Evolutionary conservation across 2,797 vertebrate species (phyloP).

Genomic region (Salmo trutta): DNA sequence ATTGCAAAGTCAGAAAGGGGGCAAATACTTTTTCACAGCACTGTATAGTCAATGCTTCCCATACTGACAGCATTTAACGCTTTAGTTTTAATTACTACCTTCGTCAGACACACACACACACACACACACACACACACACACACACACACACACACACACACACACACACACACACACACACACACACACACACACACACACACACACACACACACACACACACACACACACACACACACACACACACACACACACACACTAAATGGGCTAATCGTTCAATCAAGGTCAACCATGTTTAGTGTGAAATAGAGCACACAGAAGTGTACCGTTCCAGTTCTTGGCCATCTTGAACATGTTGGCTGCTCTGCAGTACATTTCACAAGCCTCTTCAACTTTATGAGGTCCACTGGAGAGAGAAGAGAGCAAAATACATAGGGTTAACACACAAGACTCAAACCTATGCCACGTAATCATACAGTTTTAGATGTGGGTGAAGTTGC

Average conservation of each 20-base stretch:
- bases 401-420: slow-evolving; percentile 80
- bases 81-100: background rate
- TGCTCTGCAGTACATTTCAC: slow-evolving; percentile 98
- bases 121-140: too few relatives aligned
- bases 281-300: background rate
- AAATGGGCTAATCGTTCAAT: background rate
- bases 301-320: slow-evolving; percentile 33
- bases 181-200: too few relatives aligned
- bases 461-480: background rate
- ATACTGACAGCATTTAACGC: background rate
- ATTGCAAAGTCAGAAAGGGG: too few relatives aligned
- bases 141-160: too few relatives aligned
- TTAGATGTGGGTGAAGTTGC: background rate
- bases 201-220: too few relatives aligned
- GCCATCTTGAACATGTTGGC: slow-evolving; percentile 99
- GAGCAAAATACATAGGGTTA: background rate
- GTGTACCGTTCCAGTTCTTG: slow-evolving; percentile 95
- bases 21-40: too few relatives aligned
- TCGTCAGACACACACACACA: background rate
- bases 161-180: too few relatives aligned
- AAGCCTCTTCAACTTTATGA: slow-evolving; percentile 95
- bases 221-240: too few relatives aligned
- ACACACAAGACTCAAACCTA: background rate
- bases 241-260: too few relatives aligned
- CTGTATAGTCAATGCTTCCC: too few relatives aligned